Percentiles rank a stretch among this genome's conserved stretches.
Evolutionary conservation across 64 coral and sea anemone species (phyloP).

Genomic region (Montipora foliosa): DNA sequence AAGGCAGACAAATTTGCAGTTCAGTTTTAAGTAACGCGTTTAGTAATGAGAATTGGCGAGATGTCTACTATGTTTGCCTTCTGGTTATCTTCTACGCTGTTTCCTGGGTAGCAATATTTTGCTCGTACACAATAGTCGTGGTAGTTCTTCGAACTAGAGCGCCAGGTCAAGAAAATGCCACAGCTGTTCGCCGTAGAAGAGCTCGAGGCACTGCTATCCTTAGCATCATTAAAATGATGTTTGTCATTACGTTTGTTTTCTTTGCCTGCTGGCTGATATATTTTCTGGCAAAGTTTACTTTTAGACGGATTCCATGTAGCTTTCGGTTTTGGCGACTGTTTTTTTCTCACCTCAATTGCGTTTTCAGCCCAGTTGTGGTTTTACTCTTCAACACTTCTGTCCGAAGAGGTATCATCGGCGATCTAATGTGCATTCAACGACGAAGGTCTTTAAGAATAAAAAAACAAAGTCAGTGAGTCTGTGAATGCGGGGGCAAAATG

Average conservation of each 20-base stretch:
- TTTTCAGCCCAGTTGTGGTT: conserved; percentile 45
- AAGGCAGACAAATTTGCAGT: not conserved
- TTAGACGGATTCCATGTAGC: conserved; percentile 31
- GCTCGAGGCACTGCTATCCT: not conserved
- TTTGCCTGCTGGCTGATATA: conserved; percentile 65
- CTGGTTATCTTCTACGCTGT: conserved; percentile 45
- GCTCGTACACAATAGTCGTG: conserved; percentile 20
- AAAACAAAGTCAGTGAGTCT: too few species aligned
- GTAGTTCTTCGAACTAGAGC: not conserved
- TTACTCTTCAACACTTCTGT: conserved; percentile 14
- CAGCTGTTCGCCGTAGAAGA: not conserved
- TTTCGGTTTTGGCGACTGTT: conserved; percentile 68
- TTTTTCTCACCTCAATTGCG: conserved; percentile 61
- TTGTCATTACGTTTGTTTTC: conserved; percentile 32
- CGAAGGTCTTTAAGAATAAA: too few species aligned
- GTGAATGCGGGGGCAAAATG: too few species aligned
- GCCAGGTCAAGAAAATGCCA: not conserved
- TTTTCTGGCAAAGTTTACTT: conserved; percentile 41
- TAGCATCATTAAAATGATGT: conserved; percentile 46
- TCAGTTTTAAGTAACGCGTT: conserved; percentile 25
- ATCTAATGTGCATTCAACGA: too few species aligned
- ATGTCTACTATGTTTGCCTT: conserved; percentile 54
- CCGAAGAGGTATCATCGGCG: too few species aligned
- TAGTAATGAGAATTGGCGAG: conserved; percentile 10
- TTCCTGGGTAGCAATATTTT: conserved; percentile 32